Evolutionary conservation across 2,113 vertebrate genomes (phyloP), one percentile per base, ranked within the genome.

Genomic region (Oncorhynchus gorbuscha): DNA sequence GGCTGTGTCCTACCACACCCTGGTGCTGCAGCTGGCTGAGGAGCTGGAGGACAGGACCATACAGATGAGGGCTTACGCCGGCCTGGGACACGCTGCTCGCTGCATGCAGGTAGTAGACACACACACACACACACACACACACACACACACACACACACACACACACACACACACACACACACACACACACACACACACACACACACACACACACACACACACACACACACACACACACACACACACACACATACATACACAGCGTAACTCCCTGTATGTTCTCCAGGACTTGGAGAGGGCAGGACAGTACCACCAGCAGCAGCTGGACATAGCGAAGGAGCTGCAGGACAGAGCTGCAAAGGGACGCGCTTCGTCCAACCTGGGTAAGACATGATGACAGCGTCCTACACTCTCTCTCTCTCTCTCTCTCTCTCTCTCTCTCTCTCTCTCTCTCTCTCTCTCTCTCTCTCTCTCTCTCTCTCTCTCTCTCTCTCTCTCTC

Each of bases 11-110:
- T 99, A 96, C 89, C 97, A 99, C 85, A 96, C 94, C 39, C 94
- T 94, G 0, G 97, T 99, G 22, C 84, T 99, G 88, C 95, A 97
- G 92, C 72, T 98, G 87, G 96, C 97, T 0, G 95, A 93, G 90
- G 95, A 99, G 86, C 89, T 96, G 83, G 80, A 61, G 5, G 97
- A 99, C 93, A 91, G 95, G 77, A 83, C 97, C 71, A 95, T 98
- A 3, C 95, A 98, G 93, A 99, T 99, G 97, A 89, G 97, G 76
- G 97, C 97, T 0, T 98, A 95, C 0, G 97, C 97, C 0, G 97
- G 97, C 14, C 91, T 99, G 86, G 97, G 97, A 26, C 97, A 99
- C 0, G 97, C 97, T 0, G 96, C 97, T 32, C 93, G 97, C 4
- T 99, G 97, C 86, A 97, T 98, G 97, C 97, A 98, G 89, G 90